These are phyloP conservation scores for Parambassis ranga DNA, from an alignment of 2,797 vertebrate genomes.

Conservation along the genomic window DNA sequence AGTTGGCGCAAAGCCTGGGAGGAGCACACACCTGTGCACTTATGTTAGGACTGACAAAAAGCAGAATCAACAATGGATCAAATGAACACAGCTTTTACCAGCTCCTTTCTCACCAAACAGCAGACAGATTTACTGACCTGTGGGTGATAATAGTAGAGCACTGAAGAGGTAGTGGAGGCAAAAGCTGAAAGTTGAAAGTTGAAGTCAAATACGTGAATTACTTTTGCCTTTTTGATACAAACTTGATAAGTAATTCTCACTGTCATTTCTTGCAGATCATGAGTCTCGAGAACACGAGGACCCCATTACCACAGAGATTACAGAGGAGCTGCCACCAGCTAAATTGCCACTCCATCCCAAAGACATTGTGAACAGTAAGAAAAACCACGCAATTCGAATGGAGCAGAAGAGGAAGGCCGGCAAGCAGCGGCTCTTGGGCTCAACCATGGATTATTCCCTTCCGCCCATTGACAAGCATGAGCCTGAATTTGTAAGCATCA, in stretches of 20 bases:
- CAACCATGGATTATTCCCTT: constrained; percentile 84
- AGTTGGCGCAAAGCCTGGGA: constrained; percentile 56
- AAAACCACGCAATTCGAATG: constrained; percentile 89
- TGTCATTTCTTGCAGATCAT: constrained; percentile 86
- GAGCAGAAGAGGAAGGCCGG: constrained; percentile 87
- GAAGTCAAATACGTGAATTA: no score
- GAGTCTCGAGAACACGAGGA: constrained; percentile 93
- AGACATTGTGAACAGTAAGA: constrained; percentile 88
- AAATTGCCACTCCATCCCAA: constrained; percentile 88
- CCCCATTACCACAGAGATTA: constrained; percentile 84
- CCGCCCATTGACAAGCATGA: constrained; percentile 91
- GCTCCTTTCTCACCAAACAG: no score
- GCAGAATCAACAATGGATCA: background rate
- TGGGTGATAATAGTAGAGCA: background rate
- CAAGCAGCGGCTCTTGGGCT: constrained; percentile 83
- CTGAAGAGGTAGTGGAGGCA: background rate
- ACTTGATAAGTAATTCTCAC: no score
- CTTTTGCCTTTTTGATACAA: no score
- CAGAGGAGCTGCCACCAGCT: constrained; percentile 83
- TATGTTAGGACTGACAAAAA: constrained; percentile 21
- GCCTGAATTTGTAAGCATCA: constrained; percentile 89
- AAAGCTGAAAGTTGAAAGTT: no score
- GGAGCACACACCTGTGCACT: constrained; percentile 65
- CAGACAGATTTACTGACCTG: background rate
- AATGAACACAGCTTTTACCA: no score